Base-by-base conservation (phyloP, 2,797 vertebrate genomes). In the Pampus argenteus region DNA sequence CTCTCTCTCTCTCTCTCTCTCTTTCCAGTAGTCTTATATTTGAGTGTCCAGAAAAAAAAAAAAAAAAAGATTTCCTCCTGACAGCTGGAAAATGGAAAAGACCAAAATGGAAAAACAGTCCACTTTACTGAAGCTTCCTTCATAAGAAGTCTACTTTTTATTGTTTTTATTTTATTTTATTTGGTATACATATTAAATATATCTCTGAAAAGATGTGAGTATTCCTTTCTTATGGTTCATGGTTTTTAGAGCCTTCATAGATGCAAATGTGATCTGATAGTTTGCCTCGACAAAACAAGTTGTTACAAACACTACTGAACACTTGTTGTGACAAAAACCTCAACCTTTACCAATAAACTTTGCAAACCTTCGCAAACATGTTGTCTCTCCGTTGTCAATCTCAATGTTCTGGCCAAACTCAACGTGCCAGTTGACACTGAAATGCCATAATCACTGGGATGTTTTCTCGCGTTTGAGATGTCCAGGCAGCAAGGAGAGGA, bases 341-440 rank as follows among this genome's bases (percentile, higher is more conserved):
- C 71, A 82, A 84, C 66, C 87, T 84, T 76, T 78, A 54, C 68
- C 56, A 48, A 78, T 83, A 79, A 91, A 90, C 80, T 84, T 79
- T 44, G 49, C 48, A 44, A 76, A 58, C 71, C 74, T 88, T 88
- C 86, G 81, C 85, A 87, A 89, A 90, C 86, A 86, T 80, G 76
- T 81, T 88, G 83, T 89, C 79, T 83, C 77, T 57, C 47, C 57
- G 55, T 75, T 75, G 89, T 92, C 89, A 92, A 88, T 92, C 89
- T 88, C 57, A 14, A 65, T 40, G 64, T 75, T 81, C 22, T 36
- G 61, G 78, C 81, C 78, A 86, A 90, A 89, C 85, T 76, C 79
- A 88, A 90, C 88, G 56, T 89, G 91, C 89, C 88, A 88, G 77
- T 86, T 93, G 92, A 91, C 91, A 92, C 86, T 87, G 82, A 92